phyloP scores from a whole-genome alignment of 2,113 vertebrate species.

The Anguilla japonica region DNA sequence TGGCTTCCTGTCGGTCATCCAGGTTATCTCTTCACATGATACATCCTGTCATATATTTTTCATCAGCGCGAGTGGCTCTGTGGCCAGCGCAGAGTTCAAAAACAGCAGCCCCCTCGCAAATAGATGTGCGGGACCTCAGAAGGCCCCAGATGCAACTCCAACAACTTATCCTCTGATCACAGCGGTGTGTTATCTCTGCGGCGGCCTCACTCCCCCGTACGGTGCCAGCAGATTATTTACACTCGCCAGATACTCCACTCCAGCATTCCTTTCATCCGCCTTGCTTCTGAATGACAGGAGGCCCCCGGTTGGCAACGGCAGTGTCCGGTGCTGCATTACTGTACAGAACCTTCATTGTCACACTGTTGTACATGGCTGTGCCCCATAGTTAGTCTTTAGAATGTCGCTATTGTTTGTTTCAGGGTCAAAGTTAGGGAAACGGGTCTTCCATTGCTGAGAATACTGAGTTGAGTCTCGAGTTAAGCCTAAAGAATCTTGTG shows the following conservation, averaged over 20 bases:
- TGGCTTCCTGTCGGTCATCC: background rate
- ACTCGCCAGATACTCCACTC: background rate
- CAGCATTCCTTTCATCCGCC: background rate
- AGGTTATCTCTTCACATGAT: background rate
- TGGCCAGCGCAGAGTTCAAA: background rate
- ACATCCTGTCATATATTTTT: background rate
- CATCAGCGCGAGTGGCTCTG: background rate
- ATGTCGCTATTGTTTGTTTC: too few relatives aligned
- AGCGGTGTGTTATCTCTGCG: background rate
- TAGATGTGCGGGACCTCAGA: background rate
- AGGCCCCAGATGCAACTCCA: background rate
- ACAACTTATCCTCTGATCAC: background rate
- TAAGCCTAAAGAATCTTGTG: background rate
- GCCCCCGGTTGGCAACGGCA: background rate
- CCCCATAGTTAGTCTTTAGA: background rate
- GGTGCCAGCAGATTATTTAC: background rate
- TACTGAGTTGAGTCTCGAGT: background rate
- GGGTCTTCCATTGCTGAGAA: background rate
- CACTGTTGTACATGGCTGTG: background rate
- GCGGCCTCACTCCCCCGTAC: too few relatives aligned
- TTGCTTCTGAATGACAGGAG: background rate
- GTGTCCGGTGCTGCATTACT: background rate
- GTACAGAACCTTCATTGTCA: background rate
- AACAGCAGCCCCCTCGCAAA: background rate
- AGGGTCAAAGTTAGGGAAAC: too few relatives aligned